Base-by-base conservation (phyloP, 1,140 invertebrate species). In the Brachionus plicatilis region DNA sequence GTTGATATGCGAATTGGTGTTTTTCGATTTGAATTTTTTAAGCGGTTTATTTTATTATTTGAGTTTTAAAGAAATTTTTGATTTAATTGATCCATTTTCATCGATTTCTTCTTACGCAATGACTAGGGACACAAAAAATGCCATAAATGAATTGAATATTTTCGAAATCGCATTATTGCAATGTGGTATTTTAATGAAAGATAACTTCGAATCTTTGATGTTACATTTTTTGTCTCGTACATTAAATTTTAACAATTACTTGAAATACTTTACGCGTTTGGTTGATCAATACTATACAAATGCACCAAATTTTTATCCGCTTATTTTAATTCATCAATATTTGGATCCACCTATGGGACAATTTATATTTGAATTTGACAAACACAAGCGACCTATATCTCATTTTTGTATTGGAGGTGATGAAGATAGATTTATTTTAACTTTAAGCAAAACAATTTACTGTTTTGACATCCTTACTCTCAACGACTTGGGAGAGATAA, bases 261-360 rank as follows among this genome's bases (percentile, higher is more conserved):
- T 88, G 84, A 80, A 85, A 41, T 87, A 88, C 76, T 87, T 89
- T 33, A 86, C 87, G 3, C 85, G 86, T 11, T 86, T 89, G 8
- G 86, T 89, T 17, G 85, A 87, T 3, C 87, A 88, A 76, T 88
- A 87, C 85, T 88, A 89, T 75, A 86, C 82, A 1, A 83, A 85
- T 9, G 88, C 88, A 7, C 47, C 87, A 7, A 85, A 86, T 29
- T 87, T 88, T 29, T 87, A 86, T 84, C 87, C 87, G 9, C 50
- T 89, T 17, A 85, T 89, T 20, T 87, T 88, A 8, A 87, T 87
- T 68, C 88, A 89, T 79, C 86, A 88, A 3, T 88, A 89, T 78
- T 82, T 86, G 33, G 33, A 85, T 12, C 86, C 88, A 4, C 70
- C 85, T 4, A 9, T 33, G 6, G 29, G 12, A 12, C 45, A 70